phyloP scores from a whole-genome alignment of 1,140 invertebrate species.

The Littorina saxatilis region DNA sequence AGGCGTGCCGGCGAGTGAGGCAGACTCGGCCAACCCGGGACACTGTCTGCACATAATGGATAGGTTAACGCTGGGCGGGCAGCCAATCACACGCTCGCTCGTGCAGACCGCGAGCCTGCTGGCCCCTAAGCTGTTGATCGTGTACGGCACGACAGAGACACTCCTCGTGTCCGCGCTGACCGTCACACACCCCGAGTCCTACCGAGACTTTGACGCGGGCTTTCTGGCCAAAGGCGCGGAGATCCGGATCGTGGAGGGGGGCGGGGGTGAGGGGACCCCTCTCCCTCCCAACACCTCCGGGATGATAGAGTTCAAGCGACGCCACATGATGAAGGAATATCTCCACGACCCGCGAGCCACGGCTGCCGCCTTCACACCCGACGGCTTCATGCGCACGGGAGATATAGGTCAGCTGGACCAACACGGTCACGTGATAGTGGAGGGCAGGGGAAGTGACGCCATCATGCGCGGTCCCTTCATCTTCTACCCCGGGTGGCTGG shows the following conservation, averaged over 20 bases:
- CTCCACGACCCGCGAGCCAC: constrained; percentile 5
- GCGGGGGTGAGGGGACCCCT: background rate
- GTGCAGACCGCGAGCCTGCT: background rate
- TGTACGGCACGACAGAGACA: background rate
- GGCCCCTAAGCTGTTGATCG: background rate
- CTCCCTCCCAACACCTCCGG: background rate
- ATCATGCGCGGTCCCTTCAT: constrained; percentile 14
- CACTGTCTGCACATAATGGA: background rate
- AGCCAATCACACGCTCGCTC: background rate
- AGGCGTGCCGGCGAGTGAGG: background rate
- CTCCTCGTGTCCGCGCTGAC: background rate
- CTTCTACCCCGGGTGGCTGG: constrained; percentile 28
- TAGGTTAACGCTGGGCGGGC: background rate
- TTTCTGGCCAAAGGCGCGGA: background rate
- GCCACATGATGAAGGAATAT: background rate
- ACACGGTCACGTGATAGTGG: constrained; percentile 8
- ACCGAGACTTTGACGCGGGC: background rate
- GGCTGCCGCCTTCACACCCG: constrained; percentile 26
- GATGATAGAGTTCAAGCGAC: constrained; percentile 11
- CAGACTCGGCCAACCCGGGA: background rate
- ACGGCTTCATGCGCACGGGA: constrained; percentile 18
- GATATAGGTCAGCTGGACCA: constrained; percentile 13
- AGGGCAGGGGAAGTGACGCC: background rate
- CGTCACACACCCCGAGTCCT: background rate
- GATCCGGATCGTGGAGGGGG: background rate